Percentiles rank a stretch among this genome's conserved stretches.
phyloP scores from a whole-genome alignment of 2,888 invertebrate species.

The Seira musarum region DNA sequence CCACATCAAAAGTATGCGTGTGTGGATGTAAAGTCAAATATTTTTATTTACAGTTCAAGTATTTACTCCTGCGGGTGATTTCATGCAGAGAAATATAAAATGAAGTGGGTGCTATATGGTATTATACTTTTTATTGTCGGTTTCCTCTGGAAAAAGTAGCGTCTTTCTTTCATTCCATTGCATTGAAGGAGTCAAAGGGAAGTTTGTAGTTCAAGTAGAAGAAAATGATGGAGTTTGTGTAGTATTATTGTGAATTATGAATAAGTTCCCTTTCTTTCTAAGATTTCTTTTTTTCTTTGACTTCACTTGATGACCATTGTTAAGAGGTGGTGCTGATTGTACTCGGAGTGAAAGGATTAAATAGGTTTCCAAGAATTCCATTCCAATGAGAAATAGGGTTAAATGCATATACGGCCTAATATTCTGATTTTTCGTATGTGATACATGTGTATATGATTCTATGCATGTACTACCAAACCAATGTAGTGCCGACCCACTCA shows the following conservation, averaged over 20 bases:
- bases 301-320: background rate
- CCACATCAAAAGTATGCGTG: background rate
- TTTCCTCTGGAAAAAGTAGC: slow-evolving; percentile 3
- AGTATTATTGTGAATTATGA: background rate
- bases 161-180: background rate
- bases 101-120: background rate
- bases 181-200: background rate
- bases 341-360: background rate
- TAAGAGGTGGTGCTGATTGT: background rate
- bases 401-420: slow-evolving; percentile 41
- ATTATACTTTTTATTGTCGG: slow-evolving; percentile 1
- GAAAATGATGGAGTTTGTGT: too few species aligned
- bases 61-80: too few species aligned
- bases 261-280: too few species aligned
- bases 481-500: too few species aligned
- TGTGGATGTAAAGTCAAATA: too few species aligned
- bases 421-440: slow-evolving; percentile 43
- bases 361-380: too few species aligned
- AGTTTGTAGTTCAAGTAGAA: background rate
- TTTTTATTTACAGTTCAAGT: too few species aligned
- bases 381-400: slow-evolving; percentile 1
- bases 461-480: too few species aligned
- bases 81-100: background rate
- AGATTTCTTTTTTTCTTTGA: too few species aligned
- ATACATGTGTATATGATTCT: too few species aligned